These are phyloP conservation scores for Stichodactyla mertensii DNA, from an alignment of 64 coral and sea anemone species.

Conservation along the genomic window DNA sequence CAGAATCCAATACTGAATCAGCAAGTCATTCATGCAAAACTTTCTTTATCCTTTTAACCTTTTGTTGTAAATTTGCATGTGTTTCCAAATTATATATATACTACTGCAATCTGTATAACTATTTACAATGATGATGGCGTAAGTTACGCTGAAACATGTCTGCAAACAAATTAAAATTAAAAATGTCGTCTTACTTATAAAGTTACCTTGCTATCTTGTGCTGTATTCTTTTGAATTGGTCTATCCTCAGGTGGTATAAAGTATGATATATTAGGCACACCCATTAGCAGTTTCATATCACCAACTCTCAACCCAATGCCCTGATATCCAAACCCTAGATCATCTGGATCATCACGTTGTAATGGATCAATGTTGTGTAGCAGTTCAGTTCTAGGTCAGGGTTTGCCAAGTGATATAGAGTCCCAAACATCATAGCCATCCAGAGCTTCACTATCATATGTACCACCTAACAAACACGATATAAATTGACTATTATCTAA, in stretches of 20 bases:
- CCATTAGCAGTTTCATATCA: constrained; percentile 63
- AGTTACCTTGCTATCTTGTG: constrained; percentile 6
- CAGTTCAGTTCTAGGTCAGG: constrained; percentile 61
- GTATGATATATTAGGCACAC: constrained; percentile 55
- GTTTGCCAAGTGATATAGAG: constrained; percentile 52
- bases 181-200: no score
- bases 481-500: no score
- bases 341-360: not conserved
- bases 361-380: constrained; percentile 71
- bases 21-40: no score
- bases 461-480: constrained; percentile 28
- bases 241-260: constrained; percentile 59
- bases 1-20: no score
- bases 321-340: constrained; percentile 36
- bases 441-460: constrained; percentile 11
- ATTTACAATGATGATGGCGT: no score
- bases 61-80: no score
- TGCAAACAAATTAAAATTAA: no score
- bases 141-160: no score
- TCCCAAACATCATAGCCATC: constrained; percentile 79
- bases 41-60: no score
- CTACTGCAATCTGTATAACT: no score
- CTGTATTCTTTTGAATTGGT: not conserved
- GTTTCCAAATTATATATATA: no score
- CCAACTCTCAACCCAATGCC: constrained; percentile 46